Evolutionary conservation across 2,797 vertebrate genomes (phyloP), one percentile per base, ranked within the genome.

Genomic region (Rhinella marina): DNA sequence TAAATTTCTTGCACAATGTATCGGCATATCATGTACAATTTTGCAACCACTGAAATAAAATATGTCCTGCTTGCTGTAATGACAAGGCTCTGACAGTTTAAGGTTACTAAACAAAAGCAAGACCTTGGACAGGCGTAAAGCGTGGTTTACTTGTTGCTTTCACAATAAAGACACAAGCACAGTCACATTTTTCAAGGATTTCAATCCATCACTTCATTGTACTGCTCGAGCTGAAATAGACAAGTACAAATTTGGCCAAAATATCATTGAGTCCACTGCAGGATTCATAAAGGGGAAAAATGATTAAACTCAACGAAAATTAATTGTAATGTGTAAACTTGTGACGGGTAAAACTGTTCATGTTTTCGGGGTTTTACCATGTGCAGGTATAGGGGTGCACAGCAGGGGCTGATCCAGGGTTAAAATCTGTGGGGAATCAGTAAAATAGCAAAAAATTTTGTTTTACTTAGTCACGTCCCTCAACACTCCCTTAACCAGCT

Each of bases 181-280:
- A 85, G 68, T 82, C 84, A 82, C 79, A 82, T 77, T 82, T 68
- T 89, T 89, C 88, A 89, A 89, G 88, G 88, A 82, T 89, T 89
- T 86, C 84, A 82, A 86, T 89, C 84, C 84, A 89, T 89, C 88
- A 88, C 50, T 85, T 81, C 27, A 76, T 75, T 86, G 59, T 59
- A 17, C 68, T 81, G 68, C 68, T 85, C 83, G 32, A 75, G 29
- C 56, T 81, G 68, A 56, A 81, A 85, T 14, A 88, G 75, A 81
- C 57, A 81, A 52, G 82, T 77, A 75, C 19, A 59, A 62, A 73
- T 77, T n/a, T 16, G 27, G 32, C 32, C 21, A 76, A 82, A 56
- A 61, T 41, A 14, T 76, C 68, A 54, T 82, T 75, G 77, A 48
- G 76, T 68, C 25, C 48, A 83, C 13, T 8, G 84, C 84, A 64